Base-by-base conservation (phyloP, 2,888 invertebrate species). In the Myopa tessellatipennis region DNA sequence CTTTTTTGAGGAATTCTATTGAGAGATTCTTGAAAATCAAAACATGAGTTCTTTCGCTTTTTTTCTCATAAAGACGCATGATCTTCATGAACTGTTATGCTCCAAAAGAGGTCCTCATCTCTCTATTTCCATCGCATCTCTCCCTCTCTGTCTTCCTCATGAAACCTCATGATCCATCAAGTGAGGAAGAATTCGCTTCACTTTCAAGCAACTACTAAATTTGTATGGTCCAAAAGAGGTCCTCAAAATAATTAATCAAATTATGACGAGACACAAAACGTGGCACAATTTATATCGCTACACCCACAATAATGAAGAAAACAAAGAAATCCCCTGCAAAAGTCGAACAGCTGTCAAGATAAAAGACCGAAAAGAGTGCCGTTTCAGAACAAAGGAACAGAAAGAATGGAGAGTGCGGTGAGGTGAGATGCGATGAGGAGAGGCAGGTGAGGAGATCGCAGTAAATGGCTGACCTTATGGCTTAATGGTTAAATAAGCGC, bases 231-330 rank as follows among this genome's bases (percentile, higher is more conserved):
- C 77, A 69, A 83, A 80, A 67, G 78, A 76, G 78, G 81, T 83
- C 80, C 80, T 77, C 79, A 10, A 79, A 82, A 79, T 81, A 85
- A 85, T 85, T 85, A 86, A 85, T 85, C 84, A 85, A 85, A 85
- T 86, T 82, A 86, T 82, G 79, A 71, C 34, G 40, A 55, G 36
- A 68, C 16, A 70, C 69, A 63, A 16, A 26, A 65, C 50, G 7
- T 18, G n/a, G 7, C 36, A 67, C 71, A 60, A 71, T 69, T 68
- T 68, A 45, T n/a, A 69, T 69, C 60, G 34, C 40, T 6, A 69
- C 75, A 75, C 75, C 75, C 75, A 75, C 68, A 69, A 74, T 52
- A 65, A 75, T 69, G 58, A 58, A 52, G n/a, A 55, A 45, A 45
- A 45, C 45, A 10, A 45, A 45, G 10, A n/a, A 38, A 65, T 36